A percentile compares a stretch with the other conserved stretches of the same genome.
Conservation (phyloP, 2,888 invertebrate species). For the Drosophila yooni region DNA sequence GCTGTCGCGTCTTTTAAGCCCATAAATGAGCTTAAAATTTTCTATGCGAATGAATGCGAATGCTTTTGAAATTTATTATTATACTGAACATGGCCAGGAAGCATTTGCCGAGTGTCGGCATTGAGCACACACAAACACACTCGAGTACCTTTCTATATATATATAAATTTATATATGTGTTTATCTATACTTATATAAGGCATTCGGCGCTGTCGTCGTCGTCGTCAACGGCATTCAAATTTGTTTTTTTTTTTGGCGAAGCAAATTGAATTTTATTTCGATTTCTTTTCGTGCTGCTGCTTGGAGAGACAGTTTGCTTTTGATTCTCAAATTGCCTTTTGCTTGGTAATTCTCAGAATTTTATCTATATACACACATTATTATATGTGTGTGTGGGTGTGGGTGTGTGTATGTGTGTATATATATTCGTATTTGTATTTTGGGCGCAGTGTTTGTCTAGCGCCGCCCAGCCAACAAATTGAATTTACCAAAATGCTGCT, state of each 20-base stretch:
- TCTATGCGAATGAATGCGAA: conserved; percentile 83
- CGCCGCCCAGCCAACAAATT: conserved; percentile 52
- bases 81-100: conserved; percentile 33
- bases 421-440: conserved; percentile 30
- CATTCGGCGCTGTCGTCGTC: conserved; percentile 52
- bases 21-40: conserved; percentile 84
- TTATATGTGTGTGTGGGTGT: neutral
- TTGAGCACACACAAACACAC: conserved; percentile 12
- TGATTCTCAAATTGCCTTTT: conserved; percentile 66
- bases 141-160: conserved; percentile 12
- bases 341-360: conserved; percentile 64
- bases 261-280: conserved; percentile 78
- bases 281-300: conserved; percentile 53
- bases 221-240: conserved; percentile 61
- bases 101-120: conserved; percentile 25
- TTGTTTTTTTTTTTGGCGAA: conserved; percentile 38
- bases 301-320: conserved; percentile 21
- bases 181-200: conserved; percentile 46
- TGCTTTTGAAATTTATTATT: conserved; percentile 82
- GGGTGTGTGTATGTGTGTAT: neutral
- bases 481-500: conserved; percentile 69
- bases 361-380: conserved; percentile 30
- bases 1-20: conserved; percentile 76
- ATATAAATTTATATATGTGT: conserved; percentile 12
- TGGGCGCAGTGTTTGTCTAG: conserved; percentile 42